phyloP scores from a whole-genome alignment of 2,888 invertebrate species.

The Apodemia hepburni region DNA sequence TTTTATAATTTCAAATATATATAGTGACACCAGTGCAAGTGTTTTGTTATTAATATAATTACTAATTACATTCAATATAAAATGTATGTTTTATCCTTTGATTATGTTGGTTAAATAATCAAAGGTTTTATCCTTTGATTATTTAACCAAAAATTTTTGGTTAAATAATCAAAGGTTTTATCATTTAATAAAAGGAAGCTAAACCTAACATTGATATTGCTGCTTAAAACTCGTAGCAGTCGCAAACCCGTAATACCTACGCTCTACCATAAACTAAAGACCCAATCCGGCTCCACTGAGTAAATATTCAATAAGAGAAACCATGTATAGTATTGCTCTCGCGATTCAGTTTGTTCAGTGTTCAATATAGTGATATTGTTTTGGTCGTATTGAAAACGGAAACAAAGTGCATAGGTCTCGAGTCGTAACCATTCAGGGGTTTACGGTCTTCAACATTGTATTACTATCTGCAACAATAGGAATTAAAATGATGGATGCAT shows the following conservation, averaged over 20 bases:
- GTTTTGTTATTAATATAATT: no score
- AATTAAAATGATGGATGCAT: slow-evolving; percentile 20
- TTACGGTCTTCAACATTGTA: slow-evolving; percentile 21
- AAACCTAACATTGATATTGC: neutral
- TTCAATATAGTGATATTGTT: slow-evolving; percentile 67
- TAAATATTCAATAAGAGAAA: slow-evolving; percentile 65
- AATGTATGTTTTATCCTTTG: no score
- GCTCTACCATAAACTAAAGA: slow-evolving; percentile 34
- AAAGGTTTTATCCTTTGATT: no score
- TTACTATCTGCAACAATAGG: slow-evolving; percentile 24
- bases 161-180: no score
- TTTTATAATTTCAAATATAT: no score
- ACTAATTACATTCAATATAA: no score
- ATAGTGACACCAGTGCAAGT: no score
- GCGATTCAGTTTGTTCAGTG: slow-evolving; percentile 56
- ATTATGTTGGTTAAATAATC: no score
- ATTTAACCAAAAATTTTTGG: no score
- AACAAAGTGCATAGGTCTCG: slow-evolving; percentile 34
- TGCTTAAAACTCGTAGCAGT: neutral
- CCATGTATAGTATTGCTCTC: slow-evolving; percentile 53
- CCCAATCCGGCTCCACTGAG: slow-evolving; percentile 39
- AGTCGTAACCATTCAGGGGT: slow-evolving; percentile 22
- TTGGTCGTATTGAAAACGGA: slow-evolving; percentile 52
- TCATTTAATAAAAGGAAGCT: neutral
- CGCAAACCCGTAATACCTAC: slow-evolving; percentile 36